These are phyloP conservation scores for Spheniscus mendiculus DNA, from an alignment of 2,113 vertebrate genomes.

Conservation along the genomic window DNA sequence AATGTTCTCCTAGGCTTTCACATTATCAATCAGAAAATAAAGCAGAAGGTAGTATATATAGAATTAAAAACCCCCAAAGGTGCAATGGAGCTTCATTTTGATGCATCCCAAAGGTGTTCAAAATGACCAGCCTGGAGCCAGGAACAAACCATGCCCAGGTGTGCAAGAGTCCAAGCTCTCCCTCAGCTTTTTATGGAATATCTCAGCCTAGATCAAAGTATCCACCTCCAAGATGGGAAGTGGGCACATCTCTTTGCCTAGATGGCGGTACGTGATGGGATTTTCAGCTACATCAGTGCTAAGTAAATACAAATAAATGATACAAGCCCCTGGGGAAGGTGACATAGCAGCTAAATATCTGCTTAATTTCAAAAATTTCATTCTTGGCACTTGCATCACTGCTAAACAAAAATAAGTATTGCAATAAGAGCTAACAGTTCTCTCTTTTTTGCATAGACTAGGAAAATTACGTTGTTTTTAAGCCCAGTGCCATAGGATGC, in stretches of 20 bases:
- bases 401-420: neutral
- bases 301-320: constrained; percentile 16
- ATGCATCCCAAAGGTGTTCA: neutral
- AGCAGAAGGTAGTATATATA: neutral
- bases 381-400: neutral
- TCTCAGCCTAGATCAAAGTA: neutral
- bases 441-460: neutral
- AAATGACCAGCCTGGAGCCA: neutral
- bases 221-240: neutral
- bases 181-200: neutral
- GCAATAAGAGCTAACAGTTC: neutral
- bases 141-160: neutral
- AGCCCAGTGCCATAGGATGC: neutral
- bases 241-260: neutral
- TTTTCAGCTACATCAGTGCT: neutral
- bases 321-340: neutral
- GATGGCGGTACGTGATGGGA: neutral
- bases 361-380: neutral
- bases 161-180: neutral
- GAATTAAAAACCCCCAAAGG: neutral
- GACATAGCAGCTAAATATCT: neutral
- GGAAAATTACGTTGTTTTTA: neutral
- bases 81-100: neutral
- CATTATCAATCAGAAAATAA: neutral
- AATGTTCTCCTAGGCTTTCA: neutral